Conservation (phyloP, 30 jellyfish, hydroid and myxozoan species). For the Chironex yamaguchii region DNA sequence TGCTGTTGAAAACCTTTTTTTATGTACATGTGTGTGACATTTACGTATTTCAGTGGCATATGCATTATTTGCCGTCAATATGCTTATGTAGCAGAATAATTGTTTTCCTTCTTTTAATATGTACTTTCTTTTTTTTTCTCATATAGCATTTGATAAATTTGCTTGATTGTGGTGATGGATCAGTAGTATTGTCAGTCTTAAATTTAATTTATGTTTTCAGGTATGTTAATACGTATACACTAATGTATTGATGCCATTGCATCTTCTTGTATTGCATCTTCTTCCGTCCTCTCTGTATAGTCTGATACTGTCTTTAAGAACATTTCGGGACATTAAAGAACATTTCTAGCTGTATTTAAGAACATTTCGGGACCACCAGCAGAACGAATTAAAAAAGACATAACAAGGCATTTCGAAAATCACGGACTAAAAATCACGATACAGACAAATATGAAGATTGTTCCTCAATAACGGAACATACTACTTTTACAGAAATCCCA, state of each 20-base stretch:
- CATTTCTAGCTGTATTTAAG: slow-evolving; percentile 56
- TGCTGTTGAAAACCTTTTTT: too few species aligned
- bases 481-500: slow-evolving; percentile 63
- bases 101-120: too few species aligned
- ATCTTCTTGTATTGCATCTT: too few species aligned
- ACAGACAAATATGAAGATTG: slow-evolving; percentile 55
- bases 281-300: too few species aligned
- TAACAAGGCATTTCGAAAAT: slow-evolving; percentile 12
- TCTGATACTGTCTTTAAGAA: too few species aligned
- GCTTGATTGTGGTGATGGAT: slow-evolving; percentile 97
- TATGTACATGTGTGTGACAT: too few species aligned
- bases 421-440: slow-evolving; percentile 68
- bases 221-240: slow-evolving; percentile 3
- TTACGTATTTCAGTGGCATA: too few species aligned
- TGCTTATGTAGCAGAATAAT: too few species aligned
- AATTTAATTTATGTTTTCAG: slow-evolving; percentile 95
- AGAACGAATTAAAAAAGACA: slow-evolving; percentile 60
- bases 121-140: not conserved
- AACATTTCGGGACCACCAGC: slow-evolving; percentile 60
- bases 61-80: too few species aligned
- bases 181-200: slow-evolving; percentile 83
- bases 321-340: too few species aligned
- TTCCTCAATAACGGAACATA: slow-evolving; percentile 42
- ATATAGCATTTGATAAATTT: slow-evolving; percentile 85
- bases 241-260: not conserved